Evolutionary conservation across 2,888 invertebrate genomes (phyloP).

Genomic region (Ormyrus thymus): DNA sequence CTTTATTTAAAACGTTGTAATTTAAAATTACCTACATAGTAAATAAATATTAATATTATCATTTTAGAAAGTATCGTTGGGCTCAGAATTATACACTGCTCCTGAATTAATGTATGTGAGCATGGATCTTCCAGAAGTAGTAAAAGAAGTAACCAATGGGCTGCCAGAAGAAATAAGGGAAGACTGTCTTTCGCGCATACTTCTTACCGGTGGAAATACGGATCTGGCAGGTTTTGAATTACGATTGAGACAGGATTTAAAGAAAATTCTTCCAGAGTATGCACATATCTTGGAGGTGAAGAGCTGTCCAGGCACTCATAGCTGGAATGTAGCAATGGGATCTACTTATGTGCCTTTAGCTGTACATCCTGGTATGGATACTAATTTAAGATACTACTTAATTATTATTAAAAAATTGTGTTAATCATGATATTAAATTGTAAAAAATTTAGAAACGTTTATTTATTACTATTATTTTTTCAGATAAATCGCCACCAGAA

Average conservation of each 20-base stretch:
- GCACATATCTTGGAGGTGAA: constrained; percentile 71
- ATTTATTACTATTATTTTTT: constrained; percentile 29
- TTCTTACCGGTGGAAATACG: constrained; percentile 74
- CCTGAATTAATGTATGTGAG: constrained; percentile 75
- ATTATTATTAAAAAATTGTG: constrained; percentile 3
- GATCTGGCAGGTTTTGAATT: constrained; percentile 72
- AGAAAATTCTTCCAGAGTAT: constrained; percentile 71
- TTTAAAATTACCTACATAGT: no score
- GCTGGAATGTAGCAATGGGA: constrained; percentile 75
- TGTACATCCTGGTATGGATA: constrained; percentile 68
- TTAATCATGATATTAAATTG: not conserved
- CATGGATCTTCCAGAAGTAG: constrained; percentile 72
- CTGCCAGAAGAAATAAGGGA: constrained; percentile 69
- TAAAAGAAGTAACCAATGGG: constrained; percentile 71
- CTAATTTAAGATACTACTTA: not conserved
- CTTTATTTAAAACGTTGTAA: no score
- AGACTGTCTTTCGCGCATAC: constrained; percentile 73
- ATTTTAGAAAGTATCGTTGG: constrained; percentile 71
- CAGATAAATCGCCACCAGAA: constrained; percentile 72
- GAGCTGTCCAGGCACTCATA: constrained; percentile 72
- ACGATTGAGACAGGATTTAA: constrained; percentile 71
- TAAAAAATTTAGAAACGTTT: constrained; percentile 13
- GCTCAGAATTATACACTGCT: constrained; percentile 72
- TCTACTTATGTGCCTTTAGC: constrained; percentile 73
- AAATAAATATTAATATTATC: constrained; percentile 23